Evolutionary conservation across 2,113 vertebrate species (phyloP).

Genomic region (Ceyx melanurus): DNA sequence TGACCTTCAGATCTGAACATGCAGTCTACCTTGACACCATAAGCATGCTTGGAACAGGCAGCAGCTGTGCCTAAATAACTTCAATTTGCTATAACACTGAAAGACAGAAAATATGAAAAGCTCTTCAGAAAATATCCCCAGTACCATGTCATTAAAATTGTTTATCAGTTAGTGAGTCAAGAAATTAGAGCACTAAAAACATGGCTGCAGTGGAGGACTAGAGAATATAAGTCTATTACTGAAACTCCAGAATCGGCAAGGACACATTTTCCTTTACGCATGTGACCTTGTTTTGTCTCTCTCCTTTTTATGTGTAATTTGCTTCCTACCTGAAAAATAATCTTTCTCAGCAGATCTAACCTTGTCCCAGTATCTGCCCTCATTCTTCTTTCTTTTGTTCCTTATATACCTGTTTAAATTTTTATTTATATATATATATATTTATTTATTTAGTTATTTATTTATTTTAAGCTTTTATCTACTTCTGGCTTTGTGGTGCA

Average conservation of each 20-base stretch:
- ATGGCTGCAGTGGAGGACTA: constrained; percentile 20
- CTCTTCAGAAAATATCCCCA: constrained; percentile 66
- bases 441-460: too few relatives aligned
- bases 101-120: constrained; percentile 56
- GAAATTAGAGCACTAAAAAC: constrained; percentile 45
- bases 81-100: constrained; percentile 71
- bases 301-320: neutral
- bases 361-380: neutral
- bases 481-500: neutral
- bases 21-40: constrained; percentile 56
- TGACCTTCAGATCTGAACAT: constrained; percentile 44
- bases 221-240: neutral
- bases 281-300: neutral
- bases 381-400: neutral
- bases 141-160: constrained; percentile 69
- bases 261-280: neutral
- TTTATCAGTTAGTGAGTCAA: constrained; percentile 64
- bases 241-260: neutral
- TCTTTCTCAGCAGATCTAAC: neutral
- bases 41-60: constrained; percentile 42
- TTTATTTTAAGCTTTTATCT: neutral
- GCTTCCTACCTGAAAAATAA: neutral
- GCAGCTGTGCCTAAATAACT: constrained; percentile 75
- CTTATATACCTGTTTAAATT: neutral
- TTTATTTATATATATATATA: too few relatives aligned